Conservation (phyloP, 2,888 invertebrate genomes). For the Hecatera dysodea region DNA sequence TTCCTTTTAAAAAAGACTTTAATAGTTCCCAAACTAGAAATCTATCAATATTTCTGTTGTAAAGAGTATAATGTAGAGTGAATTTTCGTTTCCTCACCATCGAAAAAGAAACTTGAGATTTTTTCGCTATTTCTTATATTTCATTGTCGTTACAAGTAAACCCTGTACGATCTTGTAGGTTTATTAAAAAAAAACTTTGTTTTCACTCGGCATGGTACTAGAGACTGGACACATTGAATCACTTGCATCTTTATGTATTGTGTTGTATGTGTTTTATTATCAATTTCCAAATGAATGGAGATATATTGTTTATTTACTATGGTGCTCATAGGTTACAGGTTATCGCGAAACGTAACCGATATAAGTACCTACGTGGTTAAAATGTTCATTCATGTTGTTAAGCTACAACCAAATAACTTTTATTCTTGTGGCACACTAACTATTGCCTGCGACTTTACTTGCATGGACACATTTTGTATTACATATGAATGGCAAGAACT, state of each 20-base stretch:
- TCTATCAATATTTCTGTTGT: neutral
- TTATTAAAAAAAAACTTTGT: neutral
- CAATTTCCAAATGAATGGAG: constrained; percentile 39
- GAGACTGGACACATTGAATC: constrained; percentile 11
- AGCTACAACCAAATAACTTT: neutral
- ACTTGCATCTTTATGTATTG: constrained; percentile 13
- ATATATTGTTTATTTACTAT: constrained; percentile 41
- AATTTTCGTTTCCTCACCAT: no score
- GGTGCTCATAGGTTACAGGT: constrained; percentile 39
- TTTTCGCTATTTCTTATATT: neutral
- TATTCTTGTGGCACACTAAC: neutral
- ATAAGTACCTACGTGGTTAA: constrained; percentile 11
- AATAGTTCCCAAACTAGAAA: no score
- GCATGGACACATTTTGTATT: neutral
- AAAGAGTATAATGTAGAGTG: neutral
- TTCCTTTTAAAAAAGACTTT: no score
- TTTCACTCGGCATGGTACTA: neutral
- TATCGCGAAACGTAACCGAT: constrained; percentile 27
- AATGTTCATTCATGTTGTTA: constrained; percentile 20
- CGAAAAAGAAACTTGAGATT: neutral
- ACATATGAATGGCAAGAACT: no score
- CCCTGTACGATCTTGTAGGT: neutral
- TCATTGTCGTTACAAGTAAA: neutral
- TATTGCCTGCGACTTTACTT: neutral
- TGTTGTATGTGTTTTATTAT: constrained; percentile 35